Evolutionary conservation across 2,797 vertebrate species (phyloP).

Genomic region (Syngnathus rostellatus): DNA sequence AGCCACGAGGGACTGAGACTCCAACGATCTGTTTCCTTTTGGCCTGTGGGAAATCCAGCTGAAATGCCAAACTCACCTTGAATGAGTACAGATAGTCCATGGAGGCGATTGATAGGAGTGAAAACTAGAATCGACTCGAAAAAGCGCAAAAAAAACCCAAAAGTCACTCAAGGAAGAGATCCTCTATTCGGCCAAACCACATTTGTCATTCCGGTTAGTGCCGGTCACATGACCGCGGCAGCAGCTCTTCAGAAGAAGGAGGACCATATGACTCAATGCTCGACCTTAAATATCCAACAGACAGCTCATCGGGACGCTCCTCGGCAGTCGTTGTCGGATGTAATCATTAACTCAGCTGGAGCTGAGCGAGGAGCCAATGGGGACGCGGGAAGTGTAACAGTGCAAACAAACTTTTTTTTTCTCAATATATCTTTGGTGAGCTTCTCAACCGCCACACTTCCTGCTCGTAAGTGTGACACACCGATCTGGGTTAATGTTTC

Average conservation of each 20-base stretch:
- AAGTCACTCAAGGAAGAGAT: conserved; percentile 10
- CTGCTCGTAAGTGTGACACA: conserved; percentile 1
- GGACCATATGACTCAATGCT: conserved; percentile 36
- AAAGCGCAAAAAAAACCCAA: background rate
- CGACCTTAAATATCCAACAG: conserved; percentile 38
- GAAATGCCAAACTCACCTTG: conserved; percentile 56
- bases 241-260: conserved; percentile 17
- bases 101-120: conserved; percentile 13
- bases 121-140: background rate
- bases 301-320: conserved; percentile 33
- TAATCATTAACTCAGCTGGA: conserved; percentile 68
- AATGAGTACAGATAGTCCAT: conserved; percentile 62
- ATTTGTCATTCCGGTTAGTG: conserved; percentile 19
- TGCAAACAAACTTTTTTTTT: conserved; percentile 32
- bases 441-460: conserved; percentile 14
- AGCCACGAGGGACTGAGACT: too few species aligned
- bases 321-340: conserved; percentile 28
- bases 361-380: conserved; percentile 37
- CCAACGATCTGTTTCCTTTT: background rate
- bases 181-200: background rate
- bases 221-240: conserved; percentile 45
- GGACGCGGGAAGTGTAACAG: conserved; percentile 15
- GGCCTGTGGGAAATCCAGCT: background rate
- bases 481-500: background rate
- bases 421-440: conserved; percentile 39